Evolutionary conservation across 2,113 vertebrate species (phyloP), one percentile per base, ranked within the genome.

Genomic region (Lutjanus erythropterus): DNA sequence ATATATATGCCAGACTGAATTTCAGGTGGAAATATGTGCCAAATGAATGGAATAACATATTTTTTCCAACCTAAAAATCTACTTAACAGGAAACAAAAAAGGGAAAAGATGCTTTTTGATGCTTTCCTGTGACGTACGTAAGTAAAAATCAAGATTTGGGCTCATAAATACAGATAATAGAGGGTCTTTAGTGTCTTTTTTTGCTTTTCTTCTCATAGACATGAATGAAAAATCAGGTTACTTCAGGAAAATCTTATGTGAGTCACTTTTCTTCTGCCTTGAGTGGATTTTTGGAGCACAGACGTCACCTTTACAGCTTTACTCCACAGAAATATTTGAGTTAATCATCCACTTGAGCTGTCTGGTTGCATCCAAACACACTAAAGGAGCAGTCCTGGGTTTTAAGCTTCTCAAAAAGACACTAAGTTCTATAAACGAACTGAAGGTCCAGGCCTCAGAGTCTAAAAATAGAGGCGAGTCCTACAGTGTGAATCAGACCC

Each of bases 381-480:
- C 50, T 4, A 16, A 61, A 25, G 61, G 56, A 47, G 4, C 56
- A 15, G 27, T 67, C 21, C 50, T 9, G 39, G 3, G 42, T 9
- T 23, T 23, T n/a, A 6, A 61, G 6, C 46, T 14, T 21, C 25
- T 25, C 56, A n/a, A 9, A 41, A 11, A 42, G 4, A 15, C 2
- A 2, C 49, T 11, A 44, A 31, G n/a, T n/a, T n/a, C n/a, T n/a
- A n/a, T n/a, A n/a, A n/a, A n/a, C n/a, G n/a, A n/a, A n/a, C n/a
- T n/a, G n/a, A n/a, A n/a, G n/a, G n/a, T n/a, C n/a, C n/a, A n/a
- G n/a, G 29, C 18, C 31, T 56, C 14, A 9, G 10, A 27, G n/a
- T 67, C 67, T 77, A 64, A 56, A 69, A 56, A 44, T 72, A 72
- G 53, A 62, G 19, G 11, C 5, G 7, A 58, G 29, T n/a, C 0